Evolutionary conservation across 2,888 invertebrate genomes (phyloP).

Genomic region (Dioctria linearis): DNA sequence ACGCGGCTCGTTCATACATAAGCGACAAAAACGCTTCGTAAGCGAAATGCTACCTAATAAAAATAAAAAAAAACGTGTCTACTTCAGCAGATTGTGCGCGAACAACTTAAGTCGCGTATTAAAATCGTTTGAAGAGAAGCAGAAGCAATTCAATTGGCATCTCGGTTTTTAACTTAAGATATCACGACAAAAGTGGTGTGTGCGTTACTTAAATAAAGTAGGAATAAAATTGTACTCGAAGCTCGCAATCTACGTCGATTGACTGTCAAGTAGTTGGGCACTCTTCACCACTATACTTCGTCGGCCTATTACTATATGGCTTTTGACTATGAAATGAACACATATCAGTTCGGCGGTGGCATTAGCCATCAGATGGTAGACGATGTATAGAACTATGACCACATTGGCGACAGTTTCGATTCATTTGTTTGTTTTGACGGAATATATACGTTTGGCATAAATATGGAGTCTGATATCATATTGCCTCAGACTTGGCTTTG

Average conservation of each 20-base stretch:
- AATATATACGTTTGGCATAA: background rate
- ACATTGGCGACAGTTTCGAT: background rate
- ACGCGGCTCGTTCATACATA: background rate
- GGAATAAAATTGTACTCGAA: too few species aligned
- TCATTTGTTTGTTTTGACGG: slow-evolving; percentile 8
- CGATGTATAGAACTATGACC: background rate
- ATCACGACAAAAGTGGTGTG: background rate
- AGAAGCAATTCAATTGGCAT: slow-evolving; percentile 10
- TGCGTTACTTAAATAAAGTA: slow-evolving; percentile 30
- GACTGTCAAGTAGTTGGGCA: slow-evolving; percentile 15
- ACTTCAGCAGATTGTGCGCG: slow-evolving; percentile 7
- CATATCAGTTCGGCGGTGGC: too few species aligned
- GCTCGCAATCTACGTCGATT: slow-evolving; percentile 12
- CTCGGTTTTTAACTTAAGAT: background rate
- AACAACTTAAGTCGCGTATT: slow-evolving; percentile 36
- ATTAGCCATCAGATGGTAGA: background rate
- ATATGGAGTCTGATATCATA: background rate
- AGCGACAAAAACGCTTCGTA: slow-evolving; percentile 6
- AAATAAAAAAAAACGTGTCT: background rate
- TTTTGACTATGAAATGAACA: too few species aligned
- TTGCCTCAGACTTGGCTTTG: background rate
- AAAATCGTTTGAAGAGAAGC: background rate
- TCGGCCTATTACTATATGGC: background rate
- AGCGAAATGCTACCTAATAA: background rate
- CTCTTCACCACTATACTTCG: slow-evolving; percentile 2